phyloP scores from a whole-genome alignment of 2,888 invertebrate species.

The Amblyjoppa proteus region DNA sequence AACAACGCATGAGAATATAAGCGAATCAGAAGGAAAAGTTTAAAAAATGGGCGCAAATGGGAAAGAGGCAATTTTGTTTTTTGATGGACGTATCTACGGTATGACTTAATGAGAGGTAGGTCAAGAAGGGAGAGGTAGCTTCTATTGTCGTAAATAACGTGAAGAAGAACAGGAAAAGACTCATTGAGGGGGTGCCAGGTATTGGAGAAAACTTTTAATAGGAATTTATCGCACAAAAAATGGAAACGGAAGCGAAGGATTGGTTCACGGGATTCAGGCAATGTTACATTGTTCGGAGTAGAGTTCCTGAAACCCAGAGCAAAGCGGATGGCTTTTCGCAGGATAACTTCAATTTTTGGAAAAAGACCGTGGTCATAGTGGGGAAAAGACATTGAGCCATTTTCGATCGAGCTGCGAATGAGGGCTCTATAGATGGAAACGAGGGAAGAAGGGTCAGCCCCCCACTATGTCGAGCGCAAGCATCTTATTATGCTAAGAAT shows the following conservation, averaged over 20 bases:
- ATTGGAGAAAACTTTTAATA: neutral
- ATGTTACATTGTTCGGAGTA: constrained; percentile 28
- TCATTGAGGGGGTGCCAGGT: neutral
- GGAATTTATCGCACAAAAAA: neutral
- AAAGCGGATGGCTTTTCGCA: constrained; percentile 31
- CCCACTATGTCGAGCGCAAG: constrained; percentile 40
- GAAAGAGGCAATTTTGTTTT: neutral
- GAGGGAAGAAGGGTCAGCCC: constrained; percentile 42
- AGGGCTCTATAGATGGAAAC: constrained; percentile 43
- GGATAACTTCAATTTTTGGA: constrained; percentile 15
- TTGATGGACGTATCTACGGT: neutral
- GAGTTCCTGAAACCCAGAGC: constrained; percentile 46
- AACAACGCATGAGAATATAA: neutral
- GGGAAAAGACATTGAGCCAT: constrained; percentile 9
- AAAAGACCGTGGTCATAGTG: neutral
- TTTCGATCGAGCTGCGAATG: constrained; percentile 54
- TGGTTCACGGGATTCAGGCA: constrained; percentile 31
- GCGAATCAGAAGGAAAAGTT: neutral
- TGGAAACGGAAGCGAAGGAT: neutral
- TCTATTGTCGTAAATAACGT: neutral
- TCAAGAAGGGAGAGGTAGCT: neutral
- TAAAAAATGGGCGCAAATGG: neutral
- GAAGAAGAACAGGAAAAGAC: neutral
- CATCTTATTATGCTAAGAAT: constrained; percentile 32
- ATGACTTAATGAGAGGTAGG: neutral